Evolutionary conservation across 2,113 vertebrate genomes (phyloP).

Genomic region (Salminus brasiliensis): DNA sequence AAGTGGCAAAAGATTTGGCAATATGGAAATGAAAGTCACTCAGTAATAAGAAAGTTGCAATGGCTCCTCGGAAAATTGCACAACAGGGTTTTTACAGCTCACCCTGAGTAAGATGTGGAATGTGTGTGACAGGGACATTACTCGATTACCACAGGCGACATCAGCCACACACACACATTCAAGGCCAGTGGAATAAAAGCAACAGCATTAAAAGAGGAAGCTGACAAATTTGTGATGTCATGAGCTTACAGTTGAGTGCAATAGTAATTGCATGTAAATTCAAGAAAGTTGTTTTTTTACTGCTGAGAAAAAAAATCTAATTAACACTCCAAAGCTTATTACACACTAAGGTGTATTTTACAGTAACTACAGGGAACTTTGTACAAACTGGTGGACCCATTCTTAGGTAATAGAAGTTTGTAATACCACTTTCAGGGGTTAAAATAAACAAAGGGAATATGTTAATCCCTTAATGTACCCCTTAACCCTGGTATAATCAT

Average conservation of each 20-base stretch:
- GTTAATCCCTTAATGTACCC: too few species aligned
- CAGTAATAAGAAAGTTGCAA: slow-evolving; percentile 30
- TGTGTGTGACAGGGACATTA: slow-evolving; percentile 23
- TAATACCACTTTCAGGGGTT: too few species aligned
- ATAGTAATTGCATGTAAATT: background rate
- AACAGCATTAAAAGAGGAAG: background rate
- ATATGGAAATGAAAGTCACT: background rate
- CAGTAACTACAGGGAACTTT: too few species aligned
- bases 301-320: too few species aligned
- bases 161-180: background rate
- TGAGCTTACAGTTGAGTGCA: background rate
- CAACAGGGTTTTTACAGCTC: slow-evolving; percentile 45
- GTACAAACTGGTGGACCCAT: too few species aligned
- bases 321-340: too few species aligned
- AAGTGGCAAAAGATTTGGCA: background rate
- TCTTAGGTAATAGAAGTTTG: too few species aligned
- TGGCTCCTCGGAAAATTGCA: slow-evolving; percentile 44
- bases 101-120: background rate
- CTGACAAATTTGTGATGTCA: background rate
- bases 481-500: too few species aligned
- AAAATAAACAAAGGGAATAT: too few species aligned
- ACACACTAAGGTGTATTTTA: too few species aligned
- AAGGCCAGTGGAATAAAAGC: background rate
- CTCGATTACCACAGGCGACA: slow-evolving; percentile 4
- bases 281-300: background rate